Percentiles rank a stretch among this genome's conserved stretches.
phyloP scores from a whole-genome alignment of 2,888 invertebrate genomes.

The Baccha elongata region DNA sequence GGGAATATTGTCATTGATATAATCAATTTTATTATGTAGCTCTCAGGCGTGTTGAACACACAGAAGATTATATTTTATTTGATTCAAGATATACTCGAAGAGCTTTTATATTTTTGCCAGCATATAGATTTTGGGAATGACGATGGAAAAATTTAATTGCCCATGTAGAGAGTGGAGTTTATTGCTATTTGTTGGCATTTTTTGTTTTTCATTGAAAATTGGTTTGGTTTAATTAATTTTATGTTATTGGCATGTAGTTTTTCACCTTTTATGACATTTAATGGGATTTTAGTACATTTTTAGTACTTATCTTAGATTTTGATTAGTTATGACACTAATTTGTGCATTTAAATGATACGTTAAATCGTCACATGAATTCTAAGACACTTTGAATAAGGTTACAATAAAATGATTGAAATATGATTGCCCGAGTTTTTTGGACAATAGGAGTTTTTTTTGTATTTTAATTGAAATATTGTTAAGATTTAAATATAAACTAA shows the following conservation, averaged over 20 bases:
- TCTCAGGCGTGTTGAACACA: slow-evolving; percentile 10
- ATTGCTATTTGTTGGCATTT: no score
- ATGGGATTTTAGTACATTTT: no score
- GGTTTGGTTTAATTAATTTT: background rate
- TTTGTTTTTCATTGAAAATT: background rate
- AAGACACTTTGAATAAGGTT: no score
- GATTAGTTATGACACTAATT: background rate
- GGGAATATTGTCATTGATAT: slow-evolving; percentile 62
- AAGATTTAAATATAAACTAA: no score
- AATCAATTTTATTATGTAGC: slow-evolving; percentile 59
- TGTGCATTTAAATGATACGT: background rate
- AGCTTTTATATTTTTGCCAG: slow-evolving; percentile 44
- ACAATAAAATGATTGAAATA: no score
- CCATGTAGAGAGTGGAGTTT: no score
- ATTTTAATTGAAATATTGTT: no score
- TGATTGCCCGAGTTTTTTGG: no score
- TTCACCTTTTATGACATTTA: background rate
- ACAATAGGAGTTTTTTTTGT: no score
- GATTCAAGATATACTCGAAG: background rate
- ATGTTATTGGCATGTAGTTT: background rate
- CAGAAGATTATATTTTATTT: background rate
- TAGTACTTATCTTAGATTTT: slow-evolving; percentile 6
- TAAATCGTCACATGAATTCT: no score
- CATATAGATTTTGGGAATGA: background rate
- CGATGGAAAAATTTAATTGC: slow-evolving; percentile 67